Conservation (phyloP, 2,113 vertebrate species). For the Megatriorchis doriae region DNA sequence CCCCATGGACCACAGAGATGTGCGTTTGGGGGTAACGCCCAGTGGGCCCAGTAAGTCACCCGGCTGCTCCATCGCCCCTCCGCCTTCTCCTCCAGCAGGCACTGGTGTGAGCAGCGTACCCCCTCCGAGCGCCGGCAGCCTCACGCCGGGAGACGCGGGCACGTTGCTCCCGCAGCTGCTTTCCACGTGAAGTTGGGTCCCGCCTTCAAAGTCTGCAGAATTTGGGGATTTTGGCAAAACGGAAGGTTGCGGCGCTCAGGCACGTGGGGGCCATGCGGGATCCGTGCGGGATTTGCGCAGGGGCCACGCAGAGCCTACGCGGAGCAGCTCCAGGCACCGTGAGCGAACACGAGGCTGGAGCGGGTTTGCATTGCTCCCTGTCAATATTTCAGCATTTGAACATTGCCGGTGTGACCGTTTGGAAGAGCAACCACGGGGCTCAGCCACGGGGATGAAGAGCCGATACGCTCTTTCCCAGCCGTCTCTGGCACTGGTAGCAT, state of each 20-base stretch:
- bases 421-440: background rate
- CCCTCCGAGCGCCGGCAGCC: background rate
- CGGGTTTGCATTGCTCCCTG: rapidly evolving
- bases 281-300: too few relatives aligned
- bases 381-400: background rate
- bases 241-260: background rate
- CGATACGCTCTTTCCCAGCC: rapidly evolving
- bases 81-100: background rate
- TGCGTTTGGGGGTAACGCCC: background rate
- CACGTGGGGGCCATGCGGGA: rapidly evolving
- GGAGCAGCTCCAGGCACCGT: background rate
- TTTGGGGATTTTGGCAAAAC: background rate
- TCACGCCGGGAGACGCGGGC: too few relatives aligned
- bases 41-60: too few relatives aligned
- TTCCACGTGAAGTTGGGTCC: background rate
- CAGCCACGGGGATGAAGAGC: background rate
- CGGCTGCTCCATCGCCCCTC: background rate
- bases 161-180: too few relatives aligned
- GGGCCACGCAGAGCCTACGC: background rate
- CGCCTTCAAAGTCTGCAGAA: background rate
- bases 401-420: rapidly evolving
- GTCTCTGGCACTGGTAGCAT: background rate
- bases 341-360: background rate
- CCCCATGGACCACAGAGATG: rapidly evolving
- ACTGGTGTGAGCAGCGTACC: background rate